phyloP scores from a whole-genome alignment of 2,888 invertebrate genomes.

The Agrotis exclamationis region DNA sequence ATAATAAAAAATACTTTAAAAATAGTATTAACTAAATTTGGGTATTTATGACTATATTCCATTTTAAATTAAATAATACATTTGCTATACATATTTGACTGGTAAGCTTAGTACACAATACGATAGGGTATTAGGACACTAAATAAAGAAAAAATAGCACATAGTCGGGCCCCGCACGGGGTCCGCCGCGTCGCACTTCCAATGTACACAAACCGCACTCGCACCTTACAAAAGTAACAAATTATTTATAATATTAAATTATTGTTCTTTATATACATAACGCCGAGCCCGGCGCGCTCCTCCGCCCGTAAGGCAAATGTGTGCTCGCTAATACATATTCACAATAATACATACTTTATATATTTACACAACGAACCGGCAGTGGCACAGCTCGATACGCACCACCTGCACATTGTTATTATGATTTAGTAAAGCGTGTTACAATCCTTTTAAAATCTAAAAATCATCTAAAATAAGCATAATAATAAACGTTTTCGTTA shows the following conservation, averaged over 20 bases:
- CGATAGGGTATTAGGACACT: constrained; percentile 87
- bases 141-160: constrained; percentile 89
- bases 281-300: constrained; percentile 83
- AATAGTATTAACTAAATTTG: constrained; percentile 90
- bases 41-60: constrained; percentile 91
- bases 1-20: constrained; percentile 82
- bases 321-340: constrained; percentile 82
- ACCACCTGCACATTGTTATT: constrained; percentile 84
- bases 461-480: constrained; percentile 72
- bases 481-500: constrained; percentile 66
- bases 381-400: constrained; percentile 78
- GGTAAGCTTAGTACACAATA: constrained; percentile 90
- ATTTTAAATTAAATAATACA: constrained; percentile 89
- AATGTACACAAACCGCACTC: constrained; percentile 83
- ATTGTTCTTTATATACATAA: constrained; percentile 88
- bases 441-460: constrained; percentile 78
- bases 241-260: constrained; percentile 86
- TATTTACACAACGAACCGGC: constrained; percentile 89
- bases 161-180: constrained; percentile 73
- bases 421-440: constrained; percentile 84
- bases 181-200: constrained; percentile 73
- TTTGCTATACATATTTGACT: constrained; percentile 90
- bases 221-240: constrained; percentile 89
- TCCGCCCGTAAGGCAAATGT: constrained; percentile 82
- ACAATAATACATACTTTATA: constrained; percentile 77